Percentiles rank a stretch among this genome's conserved stretches.
phyloP scores from a whole-genome alignment of 2,113 vertebrate genomes.

The Micromys minutus region DNA sequence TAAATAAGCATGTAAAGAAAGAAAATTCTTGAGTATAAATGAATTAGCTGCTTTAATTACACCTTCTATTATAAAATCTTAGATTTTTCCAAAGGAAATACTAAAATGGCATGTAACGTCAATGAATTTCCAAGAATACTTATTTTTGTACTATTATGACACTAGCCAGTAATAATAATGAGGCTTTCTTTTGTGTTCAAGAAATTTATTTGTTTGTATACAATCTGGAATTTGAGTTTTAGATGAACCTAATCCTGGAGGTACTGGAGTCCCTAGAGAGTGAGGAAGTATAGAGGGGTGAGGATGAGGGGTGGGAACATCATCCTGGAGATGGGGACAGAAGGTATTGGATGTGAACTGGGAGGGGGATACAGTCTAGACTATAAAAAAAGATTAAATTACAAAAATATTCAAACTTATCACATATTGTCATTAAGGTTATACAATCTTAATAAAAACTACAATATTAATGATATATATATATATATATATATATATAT shows the following conservation, averaged over 20 bases:
- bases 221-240: neutral
- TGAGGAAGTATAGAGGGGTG: no score
- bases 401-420: conserved; percentile 11
- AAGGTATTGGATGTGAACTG: no score
- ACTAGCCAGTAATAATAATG: neutral
- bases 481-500: neutral
- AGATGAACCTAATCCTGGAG: neutral
- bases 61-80: neutral
- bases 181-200: neutral
- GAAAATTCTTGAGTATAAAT: neutral
- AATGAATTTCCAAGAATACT: neutral
- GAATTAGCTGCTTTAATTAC: neutral
- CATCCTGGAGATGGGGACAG: no score
- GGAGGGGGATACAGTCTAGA: no score
- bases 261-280: no score
- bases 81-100: neutral
- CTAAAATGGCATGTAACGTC: conserved; percentile 14
- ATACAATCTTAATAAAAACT: neutral
- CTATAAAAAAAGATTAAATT: no score
- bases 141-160: neutral
- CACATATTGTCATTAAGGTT: neutral
- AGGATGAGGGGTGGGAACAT: no score
- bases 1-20: neutral
- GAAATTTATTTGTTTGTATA: neutral
- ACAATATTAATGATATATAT: neutral